Evolutionary conservation across 2,888 invertebrate species (phyloP).

Genomic region (Drosophila meridiana): DNA sequence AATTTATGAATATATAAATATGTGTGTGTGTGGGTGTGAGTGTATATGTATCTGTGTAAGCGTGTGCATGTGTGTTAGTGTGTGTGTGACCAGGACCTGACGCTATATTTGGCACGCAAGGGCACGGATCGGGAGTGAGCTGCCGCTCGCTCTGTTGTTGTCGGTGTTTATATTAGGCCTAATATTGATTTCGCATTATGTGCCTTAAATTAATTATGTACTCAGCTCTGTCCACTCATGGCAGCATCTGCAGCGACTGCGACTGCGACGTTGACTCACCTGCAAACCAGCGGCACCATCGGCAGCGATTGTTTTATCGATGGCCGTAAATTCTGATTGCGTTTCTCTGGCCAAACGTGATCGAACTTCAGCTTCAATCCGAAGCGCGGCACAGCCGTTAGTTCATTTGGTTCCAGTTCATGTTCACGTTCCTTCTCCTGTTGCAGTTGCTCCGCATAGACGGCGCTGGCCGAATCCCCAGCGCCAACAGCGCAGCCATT

Average conservation of each 20-base stretch:
- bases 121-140: constrained; percentile 7
- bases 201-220: constrained; percentile 66
- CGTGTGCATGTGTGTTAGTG: constrained; percentile 5
- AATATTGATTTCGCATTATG: constrained; percentile 75
- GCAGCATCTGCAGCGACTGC: constrained; percentile 23
- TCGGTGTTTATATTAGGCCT: constrained; percentile 55
- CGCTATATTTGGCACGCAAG: constrained; percentile 72
- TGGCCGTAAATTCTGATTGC: constrained; percentile 89
- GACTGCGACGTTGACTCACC: constrained; percentile 86
- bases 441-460: constrained; percentile 75
- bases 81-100: constrained; percentile 55
- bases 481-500: constrained; percentile 44
- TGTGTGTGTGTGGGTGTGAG: neutral
- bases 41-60: neutral
- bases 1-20: constrained; percentile 44
- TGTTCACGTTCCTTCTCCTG: constrained; percentile 37
- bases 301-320: constrained; percentile 89
- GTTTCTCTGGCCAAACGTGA: constrained; percentile 91
- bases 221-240: constrained; percentile 26
- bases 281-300: constrained; percentile 89
- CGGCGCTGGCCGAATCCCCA: constrained; percentile 81
- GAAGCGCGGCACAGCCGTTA: constrained; percentile 86
- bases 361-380: constrained; percentile 91
- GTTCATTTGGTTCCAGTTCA: constrained; percentile 67
- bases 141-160: constrained; percentile 11